Percentiles rank a stretch among this genome's conserved stretches.
These are phyloP conservation scores for Drosophila cognata DNA, from an alignment of 2,888 invertebrate species.

Conservation along the genomic window DNA sequence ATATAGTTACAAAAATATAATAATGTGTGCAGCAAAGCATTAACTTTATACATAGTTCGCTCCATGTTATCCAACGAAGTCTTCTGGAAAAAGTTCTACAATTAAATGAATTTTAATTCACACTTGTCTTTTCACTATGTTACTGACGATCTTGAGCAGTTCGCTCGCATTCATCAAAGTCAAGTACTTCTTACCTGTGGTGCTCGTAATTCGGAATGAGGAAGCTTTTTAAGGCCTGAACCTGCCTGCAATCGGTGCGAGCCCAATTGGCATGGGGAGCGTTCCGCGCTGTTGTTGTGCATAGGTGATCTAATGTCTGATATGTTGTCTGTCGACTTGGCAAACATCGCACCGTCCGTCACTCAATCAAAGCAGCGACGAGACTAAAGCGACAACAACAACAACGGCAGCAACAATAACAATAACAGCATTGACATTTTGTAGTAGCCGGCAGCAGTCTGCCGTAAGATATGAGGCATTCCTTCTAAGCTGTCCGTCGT, in stretches of 20 bases:
- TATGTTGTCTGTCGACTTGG: slow-evolving; percentile 35
- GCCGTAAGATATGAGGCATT: slow-evolving; percentile 46
- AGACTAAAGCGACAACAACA: slow-evolving; percentile 15
- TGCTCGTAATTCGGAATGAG: not conserved
- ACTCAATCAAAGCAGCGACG: slow-evolving; percentile 47
- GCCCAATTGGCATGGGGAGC: slow-evolving; percentile 1
- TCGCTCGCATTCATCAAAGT: not conserved
- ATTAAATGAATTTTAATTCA: not conserved
- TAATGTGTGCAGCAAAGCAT: not conserved
- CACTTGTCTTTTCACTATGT: not conserved
- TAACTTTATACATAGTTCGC: not conserved
- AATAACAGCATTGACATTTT: slow-evolving; percentile 27
- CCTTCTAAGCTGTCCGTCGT: slow-evolving; percentile 18
- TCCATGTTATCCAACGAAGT: not conserved
- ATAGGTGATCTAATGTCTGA: slow-evolving; percentile 43
- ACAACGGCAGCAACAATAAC: not conserved
- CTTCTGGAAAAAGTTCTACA: too few species aligned
- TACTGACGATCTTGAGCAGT: not conserved
- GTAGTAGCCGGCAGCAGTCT: slow-evolving; percentile 33
- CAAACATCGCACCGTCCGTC: slow-evolving; percentile 33
- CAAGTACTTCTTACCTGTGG: not conserved
- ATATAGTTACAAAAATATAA: not conserved
- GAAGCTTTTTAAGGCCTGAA: not conserved
- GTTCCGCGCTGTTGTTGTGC: slow-evolving; percentile 3
- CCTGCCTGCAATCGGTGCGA: not conserved